phyloP scores from a whole-genome alignment of 2,113 vertebrate genomes.

The Onychorhynchus coronatus region DNA sequence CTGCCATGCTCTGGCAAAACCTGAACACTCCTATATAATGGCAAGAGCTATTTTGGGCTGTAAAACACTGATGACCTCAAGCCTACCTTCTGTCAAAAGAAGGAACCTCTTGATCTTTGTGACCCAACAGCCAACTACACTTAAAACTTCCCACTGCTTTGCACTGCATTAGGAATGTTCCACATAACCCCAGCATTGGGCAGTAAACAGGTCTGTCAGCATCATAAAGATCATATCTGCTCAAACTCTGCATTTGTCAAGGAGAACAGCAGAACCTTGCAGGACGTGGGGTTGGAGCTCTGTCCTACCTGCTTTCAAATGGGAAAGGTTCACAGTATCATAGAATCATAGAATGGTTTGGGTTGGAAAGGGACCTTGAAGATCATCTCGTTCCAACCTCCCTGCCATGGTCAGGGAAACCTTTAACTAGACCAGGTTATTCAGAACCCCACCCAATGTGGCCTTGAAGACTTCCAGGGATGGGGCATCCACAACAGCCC shows the following conservation, averaged over 20 bases:
- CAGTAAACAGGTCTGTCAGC: conserved; percentile 18
- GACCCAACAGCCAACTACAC: background rate
- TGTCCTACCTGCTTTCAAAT: background rate
- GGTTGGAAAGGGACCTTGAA: background rate
- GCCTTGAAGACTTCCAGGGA: background rate
- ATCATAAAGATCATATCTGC: background rate
- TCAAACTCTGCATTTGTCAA: background rate
- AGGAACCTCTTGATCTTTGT: background rate
- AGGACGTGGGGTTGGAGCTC: background rate
- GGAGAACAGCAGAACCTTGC: background rate
- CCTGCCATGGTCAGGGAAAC: background rate
- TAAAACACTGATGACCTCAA: background rate
- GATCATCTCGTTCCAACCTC: background rate
- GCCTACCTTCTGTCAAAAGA: background rate
- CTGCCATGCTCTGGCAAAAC: background rate
- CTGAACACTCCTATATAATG: background rate
- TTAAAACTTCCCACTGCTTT: background rate
- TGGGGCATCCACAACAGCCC: background rate
- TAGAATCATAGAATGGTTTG: background rate
- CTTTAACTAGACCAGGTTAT: background rate
- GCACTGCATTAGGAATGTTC: background rate
- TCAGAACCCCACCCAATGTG: background rate
- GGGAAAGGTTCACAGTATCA: background rate
- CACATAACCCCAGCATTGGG: background rate
- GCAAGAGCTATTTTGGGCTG: background rate